Evolutionary conservation across 2,797 vertebrate species (phyloP).

Genomic region (Amazona finschi): DNA sequence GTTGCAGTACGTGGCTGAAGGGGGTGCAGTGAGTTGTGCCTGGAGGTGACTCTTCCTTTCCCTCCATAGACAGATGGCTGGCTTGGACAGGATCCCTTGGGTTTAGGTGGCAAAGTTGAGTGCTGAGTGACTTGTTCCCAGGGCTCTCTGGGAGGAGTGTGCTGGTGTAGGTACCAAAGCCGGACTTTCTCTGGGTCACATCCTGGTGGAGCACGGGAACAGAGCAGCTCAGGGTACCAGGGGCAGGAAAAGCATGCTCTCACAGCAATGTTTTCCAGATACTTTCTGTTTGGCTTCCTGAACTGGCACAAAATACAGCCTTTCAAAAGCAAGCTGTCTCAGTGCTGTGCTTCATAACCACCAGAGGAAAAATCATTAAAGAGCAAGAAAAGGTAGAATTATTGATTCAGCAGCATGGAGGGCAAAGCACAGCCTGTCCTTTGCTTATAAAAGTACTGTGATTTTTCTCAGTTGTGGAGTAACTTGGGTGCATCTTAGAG

Average conservation of each 20-base stretch:
- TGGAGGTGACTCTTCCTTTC: background rate
- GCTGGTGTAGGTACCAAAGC: background rate
- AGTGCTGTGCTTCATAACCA: background rate
- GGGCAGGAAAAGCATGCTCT: background rate
- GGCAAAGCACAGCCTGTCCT: background rate
- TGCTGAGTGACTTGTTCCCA: background rate
- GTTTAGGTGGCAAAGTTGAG: background rate
- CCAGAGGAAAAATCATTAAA: background rate
- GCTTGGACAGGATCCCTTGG: rapidly evolving
- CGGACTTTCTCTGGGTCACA: rapidly evolving
- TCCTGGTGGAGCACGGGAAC: rapidly evolving
- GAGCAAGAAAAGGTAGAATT: conserved; percentile 1
- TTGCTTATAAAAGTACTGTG: background rate
- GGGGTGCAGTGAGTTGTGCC: background rate
- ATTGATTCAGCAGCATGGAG: background rate
- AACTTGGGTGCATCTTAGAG: background rate
- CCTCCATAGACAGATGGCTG: rapidly evolving
- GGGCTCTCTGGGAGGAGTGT: background rate
- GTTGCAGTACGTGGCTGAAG: background rate
- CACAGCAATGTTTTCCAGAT: background rate
- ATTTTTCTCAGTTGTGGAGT: background rate
- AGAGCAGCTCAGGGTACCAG: background rate
- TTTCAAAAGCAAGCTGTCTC: background rate
- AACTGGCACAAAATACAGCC: background rate
- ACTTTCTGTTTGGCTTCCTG: background rate